Evolutionary conservation across 2,113 vertebrate genomes (phyloP).

Genomic region (Nycticebus coucang): DNA sequence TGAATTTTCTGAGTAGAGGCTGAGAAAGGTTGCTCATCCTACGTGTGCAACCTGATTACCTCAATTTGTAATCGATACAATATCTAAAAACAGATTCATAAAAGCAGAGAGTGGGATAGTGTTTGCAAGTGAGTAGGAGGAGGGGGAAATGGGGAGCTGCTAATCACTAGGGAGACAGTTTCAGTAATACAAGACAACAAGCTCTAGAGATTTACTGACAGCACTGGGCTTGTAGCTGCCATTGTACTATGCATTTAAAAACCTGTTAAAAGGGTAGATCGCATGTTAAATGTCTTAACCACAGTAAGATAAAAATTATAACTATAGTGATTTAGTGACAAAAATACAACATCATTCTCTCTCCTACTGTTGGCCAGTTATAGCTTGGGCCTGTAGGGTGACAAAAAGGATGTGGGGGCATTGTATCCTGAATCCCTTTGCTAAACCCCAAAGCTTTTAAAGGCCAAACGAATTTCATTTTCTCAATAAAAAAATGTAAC

Average conservation of each 20-base stretch:
- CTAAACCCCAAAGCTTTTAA: neutral
- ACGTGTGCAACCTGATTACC: neutral
- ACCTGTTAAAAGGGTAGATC: neutral
- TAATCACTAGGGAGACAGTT: no score
- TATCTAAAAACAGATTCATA: neutral
- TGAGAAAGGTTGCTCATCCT: neutral
- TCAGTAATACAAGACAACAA: neutral
- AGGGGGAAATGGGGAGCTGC: fast-evolving
- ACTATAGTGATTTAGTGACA: neutral
- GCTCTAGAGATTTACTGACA: neutral
- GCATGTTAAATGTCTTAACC: neutral
- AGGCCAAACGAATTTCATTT: neutral
- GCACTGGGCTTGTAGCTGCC: neutral
- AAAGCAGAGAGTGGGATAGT: neutral
- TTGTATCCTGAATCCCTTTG: neutral
- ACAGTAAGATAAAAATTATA: neutral
- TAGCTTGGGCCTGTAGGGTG: neutral
- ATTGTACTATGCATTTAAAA: neutral
- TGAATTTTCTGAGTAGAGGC: neutral
- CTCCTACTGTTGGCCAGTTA: neutral
- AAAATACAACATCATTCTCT: neutral
- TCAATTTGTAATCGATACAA: neutral
- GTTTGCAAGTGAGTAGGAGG: no score
- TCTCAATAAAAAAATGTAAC: neutral
- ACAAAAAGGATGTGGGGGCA: neutral